Conservation (phyloP, 1,140 invertebrate species). For the Halictus rubicundus region DNA sequence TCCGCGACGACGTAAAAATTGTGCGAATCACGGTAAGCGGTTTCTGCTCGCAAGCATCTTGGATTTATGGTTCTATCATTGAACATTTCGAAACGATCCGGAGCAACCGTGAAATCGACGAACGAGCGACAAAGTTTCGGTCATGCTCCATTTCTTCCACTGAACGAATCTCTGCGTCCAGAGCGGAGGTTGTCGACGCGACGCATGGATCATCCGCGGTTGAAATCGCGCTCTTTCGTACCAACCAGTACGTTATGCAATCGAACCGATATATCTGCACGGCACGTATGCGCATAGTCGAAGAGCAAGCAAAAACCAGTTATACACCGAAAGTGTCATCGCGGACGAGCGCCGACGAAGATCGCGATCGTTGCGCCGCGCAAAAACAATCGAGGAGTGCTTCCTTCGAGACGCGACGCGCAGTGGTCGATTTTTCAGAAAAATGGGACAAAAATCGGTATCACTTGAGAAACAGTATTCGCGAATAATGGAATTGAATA, state of each 20-base stretch:
- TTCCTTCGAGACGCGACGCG: no score
- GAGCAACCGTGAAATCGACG: no score
- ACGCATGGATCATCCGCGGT: no score
- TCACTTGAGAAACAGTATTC: no score
- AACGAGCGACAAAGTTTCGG: not conserved
- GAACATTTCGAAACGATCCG: not conserved
- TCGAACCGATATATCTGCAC: not conserved
- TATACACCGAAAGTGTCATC: not conserved
- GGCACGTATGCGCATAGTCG: not conserved
- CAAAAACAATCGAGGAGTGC: no score
- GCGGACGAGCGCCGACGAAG: not conserved
- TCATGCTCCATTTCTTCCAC: slow-evolving; percentile 34
- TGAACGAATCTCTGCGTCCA: not conserved
- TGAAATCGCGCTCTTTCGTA: not conserved
- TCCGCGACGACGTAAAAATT: not conserved
- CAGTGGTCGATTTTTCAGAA: no score
- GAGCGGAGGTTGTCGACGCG: no score
- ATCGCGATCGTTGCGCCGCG: not conserved
- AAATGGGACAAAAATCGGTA: no score
- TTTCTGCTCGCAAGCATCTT: no score
- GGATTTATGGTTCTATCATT: not conserved
- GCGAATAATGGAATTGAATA: no score
- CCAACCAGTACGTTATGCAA: not conserved
- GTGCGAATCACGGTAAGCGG: no score
- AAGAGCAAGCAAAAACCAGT: not conserved